Evolutionary conservation across 2,113 vertebrate genomes (phyloP), one percentile per base, ranked within the genome.

Genomic region (Puma concolor): DNA sequence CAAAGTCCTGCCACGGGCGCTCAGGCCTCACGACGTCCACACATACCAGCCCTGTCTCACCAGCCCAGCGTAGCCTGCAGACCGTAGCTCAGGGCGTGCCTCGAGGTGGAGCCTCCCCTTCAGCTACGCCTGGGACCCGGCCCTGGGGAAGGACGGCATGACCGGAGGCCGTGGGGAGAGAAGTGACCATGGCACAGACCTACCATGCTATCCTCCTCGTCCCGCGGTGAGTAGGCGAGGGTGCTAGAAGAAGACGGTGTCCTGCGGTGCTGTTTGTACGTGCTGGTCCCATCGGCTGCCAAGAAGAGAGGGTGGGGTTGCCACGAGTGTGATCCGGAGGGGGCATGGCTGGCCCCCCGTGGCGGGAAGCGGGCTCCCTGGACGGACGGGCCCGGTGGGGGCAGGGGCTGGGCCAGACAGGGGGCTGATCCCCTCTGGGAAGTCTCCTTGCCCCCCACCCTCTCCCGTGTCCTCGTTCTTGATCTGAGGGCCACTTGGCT

Each of bases 121-220:
- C 2, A 57, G 52, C 67, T 29, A 31, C 44, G 57, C 74, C 60
- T 3, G 13, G 44, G 31, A 54, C 85, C 69, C 9, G 16, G 86
- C 7, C 44, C 16, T 17, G 0, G 5, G 66, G 52, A 15, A 5
- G 50, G 36, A 57, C 12, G 76, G 27, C 54, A 2, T 5, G 12
- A 33, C 0, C 5, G 48, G 54, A 54, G 31, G 60, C 9, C 2
- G 38, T 36, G 10, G 10, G 64, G 71, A 44, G 52, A 44, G 52
- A 25, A n/a, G 5, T 0, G 41, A 5, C 1, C 38, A 1, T 0
- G 0, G 29, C 5, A 23, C 50, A 67, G 94, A 98, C 98, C 93
- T 99, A 99, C 99, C 99, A 99, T 99, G 98, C 99, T 98, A 92
- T 99, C 99, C 0, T 99, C 99, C 21, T 99, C 99, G 0, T 99